These are phyloP conservation scores for Aldabrachelys gigantea DNA, from an alignment of 2,113 vertebrate genomes.

Conservation along the genomic window DNA sequence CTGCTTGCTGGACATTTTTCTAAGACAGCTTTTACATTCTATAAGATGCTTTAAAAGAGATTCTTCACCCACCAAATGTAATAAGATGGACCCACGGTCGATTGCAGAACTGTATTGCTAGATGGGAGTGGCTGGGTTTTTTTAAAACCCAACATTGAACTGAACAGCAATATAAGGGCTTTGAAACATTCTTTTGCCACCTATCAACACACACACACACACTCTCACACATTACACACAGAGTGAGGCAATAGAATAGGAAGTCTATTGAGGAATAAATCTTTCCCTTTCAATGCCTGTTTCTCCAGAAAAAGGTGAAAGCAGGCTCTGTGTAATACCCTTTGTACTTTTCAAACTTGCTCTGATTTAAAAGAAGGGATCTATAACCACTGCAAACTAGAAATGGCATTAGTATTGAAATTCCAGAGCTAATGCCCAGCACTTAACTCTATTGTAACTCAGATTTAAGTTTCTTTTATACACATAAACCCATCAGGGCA, in stretches of 20 bases:
- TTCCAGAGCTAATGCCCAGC: neutral
- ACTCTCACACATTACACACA: too few relatives aligned
- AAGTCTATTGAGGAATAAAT: neutral
- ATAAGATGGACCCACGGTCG: neutral
- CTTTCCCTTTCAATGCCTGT: accelerated
- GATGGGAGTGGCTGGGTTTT: too few relatives aligned
- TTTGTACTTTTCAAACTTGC: neutral
- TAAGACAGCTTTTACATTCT: neutral
- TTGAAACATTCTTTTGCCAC: neutral
- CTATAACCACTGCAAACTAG: neutral
- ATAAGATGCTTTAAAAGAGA: neutral
- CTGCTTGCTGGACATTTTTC: neutral
- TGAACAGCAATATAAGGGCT: neutral
- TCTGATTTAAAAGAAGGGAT: neutral
- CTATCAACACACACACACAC: neutral
- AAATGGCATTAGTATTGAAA: neutral
- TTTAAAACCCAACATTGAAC: accelerated
- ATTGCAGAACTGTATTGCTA: neutral
- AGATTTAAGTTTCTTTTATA: neutral
- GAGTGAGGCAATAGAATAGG: accelerated
- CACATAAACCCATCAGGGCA: neutral
- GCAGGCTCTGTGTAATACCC: neutral
- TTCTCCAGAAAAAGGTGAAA: neutral
- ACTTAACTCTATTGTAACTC: neutral
- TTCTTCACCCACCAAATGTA: neutral